Percentiles rank a stretch among this genome's conserved stretches.
Conservation (phyloP, 2,113 vertebrate genomes). For the Oncorhynchus masou region DNA sequence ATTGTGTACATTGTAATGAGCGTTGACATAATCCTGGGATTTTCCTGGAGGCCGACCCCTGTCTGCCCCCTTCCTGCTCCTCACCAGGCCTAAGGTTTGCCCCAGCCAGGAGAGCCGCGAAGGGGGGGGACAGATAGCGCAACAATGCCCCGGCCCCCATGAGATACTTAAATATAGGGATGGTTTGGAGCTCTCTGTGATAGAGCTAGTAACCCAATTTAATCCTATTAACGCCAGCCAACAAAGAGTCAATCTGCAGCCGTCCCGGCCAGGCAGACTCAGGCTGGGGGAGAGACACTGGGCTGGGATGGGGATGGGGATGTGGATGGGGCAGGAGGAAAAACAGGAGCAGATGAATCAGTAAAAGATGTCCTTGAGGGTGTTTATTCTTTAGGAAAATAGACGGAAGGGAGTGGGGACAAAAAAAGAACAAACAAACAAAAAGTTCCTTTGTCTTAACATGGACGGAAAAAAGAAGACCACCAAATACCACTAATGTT, state of each 20-base stretch:
- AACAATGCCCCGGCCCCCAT: constrained; percentile 81
- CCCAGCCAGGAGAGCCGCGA: constrained; percentile 67
- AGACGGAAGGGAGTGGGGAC: constrained; percentile 19
- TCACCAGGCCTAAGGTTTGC: constrained; percentile 69
- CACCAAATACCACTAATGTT: constrained; percentile 62
- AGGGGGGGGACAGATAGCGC: constrained; percentile 55
- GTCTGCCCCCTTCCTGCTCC: constrained; percentile 54
- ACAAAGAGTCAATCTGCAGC: constrained; percentile 85
- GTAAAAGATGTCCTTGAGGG: constrained; percentile 36
- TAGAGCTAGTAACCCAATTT: constrained; percentile 89
- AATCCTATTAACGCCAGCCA: constrained; percentile 92
- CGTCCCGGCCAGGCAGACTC: constrained; percentile 63
- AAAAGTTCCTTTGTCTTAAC: constrained; percentile 61
- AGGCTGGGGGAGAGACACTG: constrained; percentile 68
- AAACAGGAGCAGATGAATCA: background rate
- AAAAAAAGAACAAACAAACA: constrained; percentile 50
- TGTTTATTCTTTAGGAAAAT: constrained; percentile 28
- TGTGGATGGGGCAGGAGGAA: constrained; percentile 52
- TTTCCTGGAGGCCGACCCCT: constrained; percentile 71
- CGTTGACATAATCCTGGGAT: constrained; percentile 81
- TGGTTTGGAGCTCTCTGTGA: constrained; percentile 82
- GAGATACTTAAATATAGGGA: constrained; percentile 87
- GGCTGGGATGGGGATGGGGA: constrained; percentile 48
- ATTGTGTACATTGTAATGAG: constrained; percentile 80
- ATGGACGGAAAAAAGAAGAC: constrained; percentile 52